Evolutionary conservation across 2,113 vertebrate species (phyloP).

Genomic region (Psammodynastes pulverulentus): DNA sequence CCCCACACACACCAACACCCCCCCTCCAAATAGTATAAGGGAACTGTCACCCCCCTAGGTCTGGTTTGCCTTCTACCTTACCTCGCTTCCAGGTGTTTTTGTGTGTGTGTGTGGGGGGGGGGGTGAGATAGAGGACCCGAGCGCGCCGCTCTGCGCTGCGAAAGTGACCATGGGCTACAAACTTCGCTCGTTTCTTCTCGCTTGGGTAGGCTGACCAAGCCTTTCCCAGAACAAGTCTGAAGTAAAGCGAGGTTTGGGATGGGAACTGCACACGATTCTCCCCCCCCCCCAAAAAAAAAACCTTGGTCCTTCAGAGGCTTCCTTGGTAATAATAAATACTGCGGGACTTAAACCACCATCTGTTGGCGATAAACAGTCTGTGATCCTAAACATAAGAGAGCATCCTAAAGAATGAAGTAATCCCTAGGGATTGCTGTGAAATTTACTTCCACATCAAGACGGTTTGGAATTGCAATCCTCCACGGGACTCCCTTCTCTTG

Average conservation of each 20-base stretch:
- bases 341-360: background rate
- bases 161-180: slow-evolving; percentile 30
- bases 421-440: background rate
- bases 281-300: too few species aligned
- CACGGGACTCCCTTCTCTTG: background rate
- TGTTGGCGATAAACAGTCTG: background rate
- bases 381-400: background rate
- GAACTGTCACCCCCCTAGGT: background rate
- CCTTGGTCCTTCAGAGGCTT: background rate
- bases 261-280: background rate
- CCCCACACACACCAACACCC: background rate
- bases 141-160: background rate
- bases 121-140: background rate
- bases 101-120: too few species aligned
- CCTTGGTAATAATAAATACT: background rate
- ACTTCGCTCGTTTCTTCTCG: slow-evolving; percentile 19
- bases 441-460: background rate
- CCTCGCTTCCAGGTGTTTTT: background rate
- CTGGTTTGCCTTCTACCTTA: background rate
- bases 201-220: background rate
- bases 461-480: background rate
- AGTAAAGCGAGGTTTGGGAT: background rate
- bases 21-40: background rate
- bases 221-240: background rate
- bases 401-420: background rate